phyloP scores from a whole-genome alignment of 2,888 invertebrate species.

The Drosophila mimetica region DNA sequence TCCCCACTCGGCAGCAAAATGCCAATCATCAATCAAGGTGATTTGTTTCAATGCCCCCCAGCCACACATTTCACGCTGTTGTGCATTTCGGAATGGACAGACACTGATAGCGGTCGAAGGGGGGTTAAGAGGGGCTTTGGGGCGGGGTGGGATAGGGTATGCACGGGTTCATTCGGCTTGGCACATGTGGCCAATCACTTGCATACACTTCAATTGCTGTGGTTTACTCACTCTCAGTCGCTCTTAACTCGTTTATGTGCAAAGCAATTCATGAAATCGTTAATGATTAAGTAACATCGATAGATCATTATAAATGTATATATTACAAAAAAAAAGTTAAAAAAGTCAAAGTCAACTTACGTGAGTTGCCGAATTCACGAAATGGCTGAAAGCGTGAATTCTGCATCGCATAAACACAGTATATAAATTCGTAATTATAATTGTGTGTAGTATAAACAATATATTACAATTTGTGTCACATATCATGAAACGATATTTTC shows the following conservation, averaged over 20 bases:
- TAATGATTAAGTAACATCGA: too few relatives aligned
- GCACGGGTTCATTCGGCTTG: constrained; percentile 58
- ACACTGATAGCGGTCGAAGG: constrained; percentile 48
- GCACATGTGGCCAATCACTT: constrained; percentile 76
- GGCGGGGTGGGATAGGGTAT: constrained; percentile 23
- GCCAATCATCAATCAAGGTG: constrained; percentile 84
- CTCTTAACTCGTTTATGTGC: neutral
- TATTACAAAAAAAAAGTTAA: too few relatives aligned
- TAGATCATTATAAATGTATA: too few relatives aligned
- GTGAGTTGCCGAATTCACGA: too few relatives aligned
- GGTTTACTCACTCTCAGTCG: constrained; percentile 28
- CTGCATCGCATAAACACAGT: too few relatives aligned
- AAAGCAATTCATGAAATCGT: too few relatives aligned
- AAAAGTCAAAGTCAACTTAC: too few relatives aligned
- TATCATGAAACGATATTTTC: too few relatives aligned
- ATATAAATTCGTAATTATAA: too few relatives aligned
- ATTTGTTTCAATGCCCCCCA: constrained; percentile 80
- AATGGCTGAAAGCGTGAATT: too few relatives aligned
- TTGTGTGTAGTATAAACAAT: too few relatives aligned
- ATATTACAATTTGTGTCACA: too few relatives aligned
- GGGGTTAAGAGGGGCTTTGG: constrained; percentile 1
- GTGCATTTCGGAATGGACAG: constrained; percentile 56
- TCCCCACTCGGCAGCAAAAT: constrained; percentile 67
- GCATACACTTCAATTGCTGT: constrained; percentile 67
- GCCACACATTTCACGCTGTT: constrained; percentile 73